Base-by-base conservation (phyloP, 2,888 invertebrate genomes). In the Lepidochrysops patricia region DNA sequence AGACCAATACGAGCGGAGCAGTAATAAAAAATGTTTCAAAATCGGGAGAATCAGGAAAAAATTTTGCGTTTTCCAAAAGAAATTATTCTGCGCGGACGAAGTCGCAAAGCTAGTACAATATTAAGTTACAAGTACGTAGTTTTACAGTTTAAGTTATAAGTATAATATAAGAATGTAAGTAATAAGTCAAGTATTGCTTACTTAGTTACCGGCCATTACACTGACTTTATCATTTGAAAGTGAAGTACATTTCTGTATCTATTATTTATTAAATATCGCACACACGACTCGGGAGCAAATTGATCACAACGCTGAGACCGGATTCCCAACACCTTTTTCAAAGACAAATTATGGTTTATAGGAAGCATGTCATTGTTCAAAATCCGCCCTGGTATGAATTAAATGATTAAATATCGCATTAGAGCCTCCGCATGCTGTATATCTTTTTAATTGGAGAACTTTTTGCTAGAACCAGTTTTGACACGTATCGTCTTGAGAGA, bases 391-490 rank as follows among this genome's bases (percentile, higher is more conserved):
- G 79, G 79, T 83, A 84, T 83, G 84, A 82, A 80, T 80, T 81
- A 80, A 87, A 86, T 73, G 83, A 75, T 74, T 75, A 62, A 59
- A 69, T 74, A 79, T 79, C 76, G 73, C 64, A 70, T 71, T 70
- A 70, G 69, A 74, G 72, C 76, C 75, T 70, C 69, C 71, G 79
- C 84, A 84, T 82, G 71, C 74, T 70, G 67, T 84, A 81, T 79
- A 82, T 86, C 83, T 80, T 77, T 77, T 84, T 86, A 87, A 88
- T 87, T 87, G 84, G 82, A 76, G 73, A 67, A 62, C 60, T 86
- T 87, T 85, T 85, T 85, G 74, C 78, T 65, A 67, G 65, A 62
- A 67, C 72, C 68, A 74, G 76, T 80, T 75, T 73, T 76, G 70
- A 71, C 69, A 70, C 35, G 70, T 65, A 75, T 76, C 19, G 82